A percentile compares a stretch with the other conserved stretches of the same genome.
Conservation (phyloP, 2,113 vertebrate genomes). For the Lycaon pictus region DNA sequence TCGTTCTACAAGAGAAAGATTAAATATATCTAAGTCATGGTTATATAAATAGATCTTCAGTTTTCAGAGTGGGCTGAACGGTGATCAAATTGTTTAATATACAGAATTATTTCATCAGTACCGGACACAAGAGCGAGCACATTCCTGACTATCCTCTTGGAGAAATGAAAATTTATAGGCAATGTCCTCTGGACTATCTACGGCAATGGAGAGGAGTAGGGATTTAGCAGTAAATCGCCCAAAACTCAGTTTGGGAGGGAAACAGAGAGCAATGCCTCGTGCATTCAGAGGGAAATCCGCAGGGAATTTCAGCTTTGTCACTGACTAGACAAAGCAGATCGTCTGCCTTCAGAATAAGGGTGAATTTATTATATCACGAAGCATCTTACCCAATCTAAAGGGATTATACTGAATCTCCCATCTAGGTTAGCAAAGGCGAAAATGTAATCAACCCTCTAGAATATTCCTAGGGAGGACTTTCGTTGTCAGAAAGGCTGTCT, state of each 20-base stretch:
- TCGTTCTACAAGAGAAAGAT: conserved; percentile 50
- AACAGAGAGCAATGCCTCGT: not conserved
- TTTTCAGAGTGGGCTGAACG: conserved; percentile 14
- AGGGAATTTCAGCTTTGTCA: conserved; percentile 43
- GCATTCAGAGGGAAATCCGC: not conserved
- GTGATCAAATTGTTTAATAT: conserved; percentile 49
- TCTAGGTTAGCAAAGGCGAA: conserved; percentile 75
- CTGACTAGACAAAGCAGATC: not conserved
- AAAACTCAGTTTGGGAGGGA: not conserved
- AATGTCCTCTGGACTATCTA: not conserved
- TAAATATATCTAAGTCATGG: not conserved
- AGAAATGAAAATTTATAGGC: conserved; percentile 64
- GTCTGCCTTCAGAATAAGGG: not conserved
- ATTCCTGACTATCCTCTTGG: conserved; percentile 43
- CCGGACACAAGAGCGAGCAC: conserved; percentile 1
- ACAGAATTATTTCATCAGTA: conserved; percentile 45
- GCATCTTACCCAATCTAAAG: conserved; percentile 53
- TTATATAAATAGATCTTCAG: not conserved
- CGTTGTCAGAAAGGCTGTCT: conserved; percentile 67
- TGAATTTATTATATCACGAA: not conserved
- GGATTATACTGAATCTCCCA: conserved; percentile 63
- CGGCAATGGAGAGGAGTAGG: not conserved
- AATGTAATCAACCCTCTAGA: conserved; percentile 72
- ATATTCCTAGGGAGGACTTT: conserved; percentile 76
- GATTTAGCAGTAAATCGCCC: conserved; percentile 2